A percentile compares a stretch with the other conserved stretches of the same genome.
phyloP scores from a whole-genome alignment of 2,113 vertebrate genomes.

The Blennius ocellaris region DNA sequence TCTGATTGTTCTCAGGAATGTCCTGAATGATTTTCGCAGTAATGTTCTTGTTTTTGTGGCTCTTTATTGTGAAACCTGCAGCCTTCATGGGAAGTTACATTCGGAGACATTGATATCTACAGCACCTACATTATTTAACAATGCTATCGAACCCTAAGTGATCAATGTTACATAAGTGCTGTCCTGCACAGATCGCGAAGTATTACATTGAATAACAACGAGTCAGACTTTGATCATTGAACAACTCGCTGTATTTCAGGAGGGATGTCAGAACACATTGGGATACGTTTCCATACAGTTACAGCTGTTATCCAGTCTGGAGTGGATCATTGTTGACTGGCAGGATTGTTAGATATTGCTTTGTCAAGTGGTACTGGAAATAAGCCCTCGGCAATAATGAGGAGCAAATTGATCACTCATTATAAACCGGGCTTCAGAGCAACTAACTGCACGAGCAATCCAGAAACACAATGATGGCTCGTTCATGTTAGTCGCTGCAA shows the following conservation, averaged over 20 bases:
- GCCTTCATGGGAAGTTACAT: not conserved
- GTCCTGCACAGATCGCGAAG: too few relatives aligned
- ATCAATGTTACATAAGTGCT: not conserved
- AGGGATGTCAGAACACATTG: not conserved
- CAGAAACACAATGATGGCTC: too few relatives aligned
- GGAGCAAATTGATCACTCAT: constrained; percentile 35
- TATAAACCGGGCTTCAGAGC: not conserved
- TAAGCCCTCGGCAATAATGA: constrained; percentile 20
- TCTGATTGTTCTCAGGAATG: constrained; percentile 62
- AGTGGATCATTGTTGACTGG: constrained; percentile 1
- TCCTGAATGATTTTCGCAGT: constrained; percentile 40
- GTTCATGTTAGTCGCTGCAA: not conserved
- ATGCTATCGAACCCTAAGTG: not conserved
- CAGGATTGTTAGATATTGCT: constrained; percentile 5
- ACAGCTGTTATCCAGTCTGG: not conserved
- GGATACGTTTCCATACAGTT: not conserved
- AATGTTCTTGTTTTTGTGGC: not conserved
- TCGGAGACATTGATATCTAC: not conserved
- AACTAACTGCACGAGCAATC: too few relatives aligned
- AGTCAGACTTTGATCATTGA: not conserved
- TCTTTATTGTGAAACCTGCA: constrained; percentile 20
- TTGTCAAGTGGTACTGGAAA: constrained; percentile 19
- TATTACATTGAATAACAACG: not conserved
- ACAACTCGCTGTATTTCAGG: not conserved
- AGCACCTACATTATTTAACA: not conserved